Base-by-base conservation (phyloP, 2,888 invertebrate genomes). In the Calliopum simillimum region DNA sequence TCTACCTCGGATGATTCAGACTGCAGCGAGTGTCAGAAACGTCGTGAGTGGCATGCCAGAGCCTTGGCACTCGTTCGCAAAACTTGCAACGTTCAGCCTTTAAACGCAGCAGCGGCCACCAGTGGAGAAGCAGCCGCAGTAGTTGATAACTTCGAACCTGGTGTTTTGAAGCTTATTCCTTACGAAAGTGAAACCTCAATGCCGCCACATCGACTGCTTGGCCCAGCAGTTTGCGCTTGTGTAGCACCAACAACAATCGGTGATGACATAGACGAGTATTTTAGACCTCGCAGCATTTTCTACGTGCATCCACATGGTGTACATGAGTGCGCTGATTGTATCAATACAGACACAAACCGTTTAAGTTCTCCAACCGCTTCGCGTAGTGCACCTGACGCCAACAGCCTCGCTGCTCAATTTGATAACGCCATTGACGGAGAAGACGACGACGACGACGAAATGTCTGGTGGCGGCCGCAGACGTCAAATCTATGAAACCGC, bases 401-500 rank as follows among this genome's bases (percentile, higher is more conserved):
- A 59, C 41, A 73, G 72, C 72, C 46, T 66, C 25, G 73, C 72
- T 12, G 23, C 13, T 8, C 44, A 44, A 14, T 43, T 12, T 11
- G 61, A 46, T 4, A 70, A 72, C 47, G 58, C 69, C 43, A 56
- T 71, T 67, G 74, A 73, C 59, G 65, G 74, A 11, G 71, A 73
- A 41, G 56, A 66, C 16, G 72, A 61, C 11, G 73, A 76, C 53
- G 79, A 77, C 47, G 78, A 79, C 56, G 87, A 86, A 51, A 86
- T 86, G 79, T 88, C 87, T 71, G 89, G 89, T 88, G 89, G 89
- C 14, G 78, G 79, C 43, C 88, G 91, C 70, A 89, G 90, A 85
- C 90, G 93, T 80, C 93, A 93, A 86, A 90, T 95, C 69, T 95
- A 95, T 85, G 95, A 95, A 87, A 95, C 95, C 69, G 95, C 95